Evolutionary conservation across 2,797 vertebrate genomes (phyloP).

Genomic region (Coendou prehensilis): DNA sequence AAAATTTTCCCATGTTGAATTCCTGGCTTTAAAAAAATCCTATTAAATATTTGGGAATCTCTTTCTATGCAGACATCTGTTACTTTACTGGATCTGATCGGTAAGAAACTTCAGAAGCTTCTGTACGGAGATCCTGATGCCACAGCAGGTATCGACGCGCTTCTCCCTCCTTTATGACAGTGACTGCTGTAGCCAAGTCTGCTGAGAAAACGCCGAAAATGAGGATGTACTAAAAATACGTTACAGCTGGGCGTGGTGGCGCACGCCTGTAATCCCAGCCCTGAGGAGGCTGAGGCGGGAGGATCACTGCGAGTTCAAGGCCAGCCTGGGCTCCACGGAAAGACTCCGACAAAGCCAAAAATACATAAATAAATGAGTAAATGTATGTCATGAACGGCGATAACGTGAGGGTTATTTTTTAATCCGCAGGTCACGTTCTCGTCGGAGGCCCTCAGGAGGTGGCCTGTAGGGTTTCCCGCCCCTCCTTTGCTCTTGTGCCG

Average conservation of each 20-base stretch:
- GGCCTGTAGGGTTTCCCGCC: too few relatives aligned
- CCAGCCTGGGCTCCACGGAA: neutral
- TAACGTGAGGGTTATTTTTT: neutral
- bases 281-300: neutral
- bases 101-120: slow-evolving; percentile 90
- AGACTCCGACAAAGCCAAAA: neutral
- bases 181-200: neutral
- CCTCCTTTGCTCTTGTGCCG: neutral
- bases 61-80: slow-evolving; percentile 88
- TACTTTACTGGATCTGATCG: slow-evolving; percentile 91
- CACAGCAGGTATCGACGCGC: slow-evolving; percentile 87
- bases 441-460: neutral
- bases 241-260: neutral
- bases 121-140: slow-evolving; percentile 91
- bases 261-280: neutral
- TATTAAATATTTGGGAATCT: slow-evolving; percentile 56
- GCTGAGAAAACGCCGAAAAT: neutral
- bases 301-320: neutral
- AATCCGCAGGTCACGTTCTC: slow-evolving; percentile 13
- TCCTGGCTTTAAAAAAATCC: slow-evolving; percentile 19
- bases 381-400: neutral
- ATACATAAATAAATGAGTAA: neutral
- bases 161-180: neutral
- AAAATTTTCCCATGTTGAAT: slow-evolving; percentile 9
- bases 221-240: neutral